Evolutionary conservation across 2,888 invertebrate species (phyloP), one percentile per base, ranked within the genome.

Genomic region (Spialia ferax): DNA sequence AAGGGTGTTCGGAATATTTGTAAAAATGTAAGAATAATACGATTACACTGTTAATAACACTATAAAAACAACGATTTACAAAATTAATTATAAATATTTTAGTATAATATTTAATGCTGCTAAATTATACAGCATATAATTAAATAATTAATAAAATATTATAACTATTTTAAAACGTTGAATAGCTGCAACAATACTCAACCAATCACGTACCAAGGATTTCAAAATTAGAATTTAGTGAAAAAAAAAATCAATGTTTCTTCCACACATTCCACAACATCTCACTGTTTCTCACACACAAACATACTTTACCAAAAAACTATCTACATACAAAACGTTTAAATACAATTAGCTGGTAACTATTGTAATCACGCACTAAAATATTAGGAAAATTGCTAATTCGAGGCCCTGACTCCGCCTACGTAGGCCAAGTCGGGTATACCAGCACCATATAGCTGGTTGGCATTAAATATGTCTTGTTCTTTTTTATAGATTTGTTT

Each of bases 341-440:
- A 71, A 68, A 74, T 26, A 71, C 68, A 71, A 74, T 74, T 74
- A 74, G 76, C 78, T 74, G 84, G 84, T 84, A 84, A 83, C 83
- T 77, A 78, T 63, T 45, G 69, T 65, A 75, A 83, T 84, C 80
- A 83, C 81, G 75, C 68, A 69, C 62, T 64, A 55, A 70, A 67
- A 45, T 67, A 67, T 55, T 55, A 61, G 60, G 61, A 67, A 55
- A 60, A 55, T 66, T 45, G 15, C 61, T 67, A 67, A 67, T 67
- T 67, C 66, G 66, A 67, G 66, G 68, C 68, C 64, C 42, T 62
- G 60, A 48, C 15, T 57, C 5, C 42, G 48, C 23, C 2, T 50
- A 50, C n/a, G n/a, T 26, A n/a, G 26, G 52, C 52, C 26, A 52
- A 15, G 26, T 26, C 13, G n/a, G 26, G 26, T 52, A n/a, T 26